A percentile compares a stretch with the other conserved stretches of the same genome.
These are phyloP conservation scores for Darwinula stevensoni DNA, from an alignment of 2,888 invertebrate species.

Conservation along the genomic window DNA sequence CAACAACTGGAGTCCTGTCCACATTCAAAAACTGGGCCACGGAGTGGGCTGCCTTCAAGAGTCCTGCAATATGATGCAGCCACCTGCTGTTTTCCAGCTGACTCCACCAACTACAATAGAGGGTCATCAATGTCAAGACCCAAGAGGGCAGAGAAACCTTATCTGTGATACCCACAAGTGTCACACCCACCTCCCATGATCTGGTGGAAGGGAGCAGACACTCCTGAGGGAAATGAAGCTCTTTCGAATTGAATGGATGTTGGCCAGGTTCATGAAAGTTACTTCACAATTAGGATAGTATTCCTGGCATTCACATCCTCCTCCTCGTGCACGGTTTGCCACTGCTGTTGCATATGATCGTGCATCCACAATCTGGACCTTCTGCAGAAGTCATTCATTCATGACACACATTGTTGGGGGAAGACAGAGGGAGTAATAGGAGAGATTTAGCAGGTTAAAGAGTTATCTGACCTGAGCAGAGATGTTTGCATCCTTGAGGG, in stretches of 20 bases:
- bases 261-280: constrained; percentile 86
- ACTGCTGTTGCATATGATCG: constrained; percentile 85
- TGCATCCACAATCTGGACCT: constrained; percentile 76
- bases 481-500: no score
- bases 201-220: constrained; percentile 14
- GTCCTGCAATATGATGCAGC: constrained; percentile 61
- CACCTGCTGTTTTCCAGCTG: constrained; percentile 64
- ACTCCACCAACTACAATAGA: constrained; percentile 45
- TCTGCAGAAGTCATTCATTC: constrained; percentile 22
- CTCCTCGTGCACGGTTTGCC: constrained; percentile 83
- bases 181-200: constrained; percentile 14
- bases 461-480: no score
- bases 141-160: neutral
- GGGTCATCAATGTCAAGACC: neutral
- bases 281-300: constrained; percentile 87
- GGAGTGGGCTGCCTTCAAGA: constrained; percentile 46
- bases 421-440: no score
- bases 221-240: constrained; percentile 61
- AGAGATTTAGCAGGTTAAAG: no score
- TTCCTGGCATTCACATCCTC: constrained; percentile 83
- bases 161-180: no score
- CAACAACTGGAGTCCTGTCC: constrained; percentile 61
- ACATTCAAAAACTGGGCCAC: constrained; percentile 37
- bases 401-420: no score
- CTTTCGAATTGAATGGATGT: constrained; percentile 79